Evolutionary conservation across 2,797 vertebrate species (phyloP).

Genomic region (Aphelocoma californica): DNA sequence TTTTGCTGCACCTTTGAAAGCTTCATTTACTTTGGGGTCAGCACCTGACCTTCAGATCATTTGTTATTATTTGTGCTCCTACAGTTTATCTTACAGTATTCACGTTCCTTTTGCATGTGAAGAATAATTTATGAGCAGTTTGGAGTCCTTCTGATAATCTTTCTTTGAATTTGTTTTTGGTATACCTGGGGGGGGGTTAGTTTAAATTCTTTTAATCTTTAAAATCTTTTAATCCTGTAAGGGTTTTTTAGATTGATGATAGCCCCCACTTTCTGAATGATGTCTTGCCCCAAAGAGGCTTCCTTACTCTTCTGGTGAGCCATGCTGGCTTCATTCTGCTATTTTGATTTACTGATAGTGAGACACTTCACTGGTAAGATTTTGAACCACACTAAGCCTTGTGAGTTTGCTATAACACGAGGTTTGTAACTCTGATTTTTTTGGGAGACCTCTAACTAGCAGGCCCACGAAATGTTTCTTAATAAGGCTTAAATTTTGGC

Average conservation of each 20-base stretch:
- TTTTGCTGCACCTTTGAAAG: background rate
- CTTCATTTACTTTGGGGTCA: background rate
- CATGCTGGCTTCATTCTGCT: background rate
- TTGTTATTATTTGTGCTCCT: background rate
- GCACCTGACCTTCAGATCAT: background rate
- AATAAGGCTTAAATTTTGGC: background rate
- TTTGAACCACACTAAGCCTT: background rate
- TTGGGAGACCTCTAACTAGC: background rate
- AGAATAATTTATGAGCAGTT: background rate
- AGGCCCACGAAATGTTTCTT: background rate
- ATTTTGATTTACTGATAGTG: background rate
- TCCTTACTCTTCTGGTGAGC: background rate
- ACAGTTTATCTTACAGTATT: background rate
- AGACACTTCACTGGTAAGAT: background rate
- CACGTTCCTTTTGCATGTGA: background rate
- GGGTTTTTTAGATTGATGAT: fast-evolving
- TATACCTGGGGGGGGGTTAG: background rate
- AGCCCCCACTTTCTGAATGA: background rate
- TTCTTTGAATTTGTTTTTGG: background rate
- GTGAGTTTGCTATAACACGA: background rate
- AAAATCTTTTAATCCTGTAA: background rate
- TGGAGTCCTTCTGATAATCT: background rate
- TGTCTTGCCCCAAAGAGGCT: background rate
- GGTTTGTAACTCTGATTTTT: background rate
- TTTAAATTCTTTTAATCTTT: background rate